phyloP scores from a whole-genome alignment of 2,888 invertebrate genomes.

The Linhomoeus sp. region DNA sequence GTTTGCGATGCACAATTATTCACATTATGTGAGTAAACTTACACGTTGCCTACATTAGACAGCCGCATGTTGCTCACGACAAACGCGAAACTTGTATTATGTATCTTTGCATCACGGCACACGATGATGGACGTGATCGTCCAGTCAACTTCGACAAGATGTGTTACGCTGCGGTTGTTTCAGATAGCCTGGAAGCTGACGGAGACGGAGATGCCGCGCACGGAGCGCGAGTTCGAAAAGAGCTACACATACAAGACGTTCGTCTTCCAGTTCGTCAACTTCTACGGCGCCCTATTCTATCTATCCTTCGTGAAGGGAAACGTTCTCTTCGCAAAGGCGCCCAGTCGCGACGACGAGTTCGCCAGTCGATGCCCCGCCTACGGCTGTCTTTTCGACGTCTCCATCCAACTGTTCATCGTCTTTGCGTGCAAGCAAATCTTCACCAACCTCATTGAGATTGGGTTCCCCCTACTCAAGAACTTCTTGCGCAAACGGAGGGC shows the following conservation, averaged over 20 bases:
- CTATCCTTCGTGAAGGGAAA: neutral
- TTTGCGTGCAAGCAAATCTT: constrained; percentile 85
- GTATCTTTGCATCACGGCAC: too few relatives aligned
- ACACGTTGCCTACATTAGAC: too few relatives aligned
- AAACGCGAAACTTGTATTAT: too few relatives aligned
- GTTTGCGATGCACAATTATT: too few relatives aligned
- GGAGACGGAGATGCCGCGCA: constrained; percentile 1
- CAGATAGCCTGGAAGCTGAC: constrained; percentile 2
- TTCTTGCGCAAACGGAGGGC: too few relatives aligned
- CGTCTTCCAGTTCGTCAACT: constrained; percentile 2
- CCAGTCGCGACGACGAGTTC: neutral
- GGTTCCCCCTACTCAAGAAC: constrained; percentile 44
- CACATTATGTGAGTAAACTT: too few relatives aligned
- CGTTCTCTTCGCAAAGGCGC: too few relatives aligned
- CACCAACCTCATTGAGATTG: constrained; percentile 65
- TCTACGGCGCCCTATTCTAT: constrained; percentile 3
- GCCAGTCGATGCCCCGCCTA: constrained; percentile 57
- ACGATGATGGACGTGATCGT: too few relatives aligned
- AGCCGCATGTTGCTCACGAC: too few relatives aligned
- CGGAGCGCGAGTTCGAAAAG: neutral
- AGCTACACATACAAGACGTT: constrained; percentile 1
- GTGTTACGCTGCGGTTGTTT: too few relatives aligned
- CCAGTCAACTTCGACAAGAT: too few relatives aligned
- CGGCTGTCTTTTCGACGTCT: constrained; percentile 69
- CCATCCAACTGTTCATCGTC: constrained; percentile 73